These are phyloP conservation scores for Calliopsis andreniformis DNA, from an alignment of 1,140 invertebrate genomes.

Conservation along the genomic window DNA sequence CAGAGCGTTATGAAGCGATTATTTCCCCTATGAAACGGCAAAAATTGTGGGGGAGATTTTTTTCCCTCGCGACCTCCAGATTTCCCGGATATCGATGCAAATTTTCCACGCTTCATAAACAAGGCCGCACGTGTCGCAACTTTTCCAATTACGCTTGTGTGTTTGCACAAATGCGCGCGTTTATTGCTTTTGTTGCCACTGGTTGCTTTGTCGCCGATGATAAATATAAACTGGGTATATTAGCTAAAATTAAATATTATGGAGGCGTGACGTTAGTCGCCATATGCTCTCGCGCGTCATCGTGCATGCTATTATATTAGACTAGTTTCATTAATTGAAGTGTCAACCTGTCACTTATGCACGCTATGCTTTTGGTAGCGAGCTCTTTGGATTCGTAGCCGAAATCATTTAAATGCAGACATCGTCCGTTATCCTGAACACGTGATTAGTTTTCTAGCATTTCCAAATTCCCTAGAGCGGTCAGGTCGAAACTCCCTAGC, in stretches of 20 bases:
- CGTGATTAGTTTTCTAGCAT: too few relatives aligned
- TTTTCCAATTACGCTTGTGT: conserved; percentile 44
- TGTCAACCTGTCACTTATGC: not conserved
- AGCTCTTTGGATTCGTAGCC: too few relatives aligned
- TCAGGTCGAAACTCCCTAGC: too few relatives aligned
- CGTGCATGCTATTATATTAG: not conserved
- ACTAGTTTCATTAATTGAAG: conserved; percentile 8
- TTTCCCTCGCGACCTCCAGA: not conserved
- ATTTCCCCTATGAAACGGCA: not conserved
- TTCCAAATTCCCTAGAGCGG: too few relatives aligned
- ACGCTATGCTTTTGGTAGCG: not conserved
- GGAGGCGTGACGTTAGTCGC: not conserved
- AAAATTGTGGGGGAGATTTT: not conserved
- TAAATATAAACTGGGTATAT: conserved; percentile 32
- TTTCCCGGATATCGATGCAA: conserved; percentile 19
- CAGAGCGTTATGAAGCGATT: not conserved
- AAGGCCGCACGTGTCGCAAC: conserved; percentile 45
- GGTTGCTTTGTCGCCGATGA: conserved; percentile 1
- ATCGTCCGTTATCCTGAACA: too few relatives aligned
- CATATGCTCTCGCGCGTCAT: not conserved
- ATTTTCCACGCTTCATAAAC: conserved; percentile 31
- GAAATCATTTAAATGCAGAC: not conserved
- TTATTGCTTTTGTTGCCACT: conserved; percentile 12
- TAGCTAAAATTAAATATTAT: conserved; percentile 36
- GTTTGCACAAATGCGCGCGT: conserved; percentile 39